These are phyloP conservation scores for Antennarius striatus DNA, from an alignment of 2,113 vertebrate genomes.

Conservation along the genomic window DNA sequence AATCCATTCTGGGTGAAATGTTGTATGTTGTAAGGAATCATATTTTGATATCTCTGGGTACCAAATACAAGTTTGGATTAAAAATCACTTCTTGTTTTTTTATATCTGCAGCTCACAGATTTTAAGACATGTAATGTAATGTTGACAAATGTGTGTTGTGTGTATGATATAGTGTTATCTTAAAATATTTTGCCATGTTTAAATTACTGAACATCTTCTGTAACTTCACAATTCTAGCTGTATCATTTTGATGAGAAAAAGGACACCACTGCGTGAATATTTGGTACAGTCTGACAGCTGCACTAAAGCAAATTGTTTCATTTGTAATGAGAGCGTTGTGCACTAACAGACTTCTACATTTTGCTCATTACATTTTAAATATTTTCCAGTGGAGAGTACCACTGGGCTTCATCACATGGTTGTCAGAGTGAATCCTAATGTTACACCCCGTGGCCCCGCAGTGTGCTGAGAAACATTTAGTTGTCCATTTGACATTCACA, in stretches of 20 bases:
- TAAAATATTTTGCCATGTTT: too few relatives aligned
- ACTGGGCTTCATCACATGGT: constrained; percentile 37
- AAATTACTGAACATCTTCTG: too few relatives aligned
- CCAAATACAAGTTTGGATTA: too few relatives aligned
- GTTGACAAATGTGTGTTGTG: too few relatives aligned
- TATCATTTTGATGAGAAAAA: constrained; percentile 43
- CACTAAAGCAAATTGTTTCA: not conserved
- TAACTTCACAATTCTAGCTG: not conserved
- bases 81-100: too few relatives aligned
- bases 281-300: constrained; percentile 19
- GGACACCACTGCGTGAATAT: constrained; percentile 19
- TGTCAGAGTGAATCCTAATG: constrained; percentile 50
- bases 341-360: constrained; percentile 19
- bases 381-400: constrained; percentile 31
- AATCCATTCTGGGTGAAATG: too few relatives aligned
- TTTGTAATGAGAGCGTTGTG: constrained; percentile 4
- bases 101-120: too few relatives aligned
- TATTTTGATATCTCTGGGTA: too few relatives aligned
- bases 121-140: too few relatives aligned
- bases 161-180: too few relatives aligned
- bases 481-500: constrained; percentile 70
- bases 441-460: constrained; percentile 39
- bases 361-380: constrained; percentile 52
- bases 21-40: too few relatives aligned
- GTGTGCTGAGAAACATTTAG: constrained; percentile 66